phyloP scores from a whole-genome alignment of 2,113 vertebrate genomes.

The Hippocampus comes region DNA sequence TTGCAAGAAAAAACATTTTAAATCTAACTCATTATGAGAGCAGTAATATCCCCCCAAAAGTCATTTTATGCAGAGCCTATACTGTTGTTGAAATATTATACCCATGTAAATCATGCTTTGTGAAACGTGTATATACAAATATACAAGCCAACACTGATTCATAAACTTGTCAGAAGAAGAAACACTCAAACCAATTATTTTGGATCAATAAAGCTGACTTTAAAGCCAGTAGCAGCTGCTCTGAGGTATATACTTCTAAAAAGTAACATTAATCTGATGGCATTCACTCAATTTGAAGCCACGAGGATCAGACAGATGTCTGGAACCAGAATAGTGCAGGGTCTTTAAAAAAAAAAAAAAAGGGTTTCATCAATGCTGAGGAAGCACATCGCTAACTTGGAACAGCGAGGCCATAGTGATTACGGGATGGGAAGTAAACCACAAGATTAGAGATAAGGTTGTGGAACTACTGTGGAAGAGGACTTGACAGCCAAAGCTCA shows the following conservation, averaged over 20 bases:
- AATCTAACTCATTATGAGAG: no score
- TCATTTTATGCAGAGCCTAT: no score
- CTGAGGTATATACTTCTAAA: constrained; percentile 12
- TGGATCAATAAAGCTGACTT: constrained; percentile 16
- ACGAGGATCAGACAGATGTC: background rate
- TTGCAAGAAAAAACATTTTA: no score
- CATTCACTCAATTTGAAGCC: constrained; percentile 6
- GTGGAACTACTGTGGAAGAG: background rate
- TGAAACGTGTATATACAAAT: background rate
- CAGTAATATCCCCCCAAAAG: no score
- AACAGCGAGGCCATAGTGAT: background rate
- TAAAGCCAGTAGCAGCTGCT: constrained; percentile 15
- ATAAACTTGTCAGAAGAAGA: background rate
- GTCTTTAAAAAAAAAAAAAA: background rate
- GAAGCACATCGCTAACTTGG: background rate
- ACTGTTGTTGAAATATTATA: no score
- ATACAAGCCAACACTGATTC: background rate
- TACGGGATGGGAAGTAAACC: background rate
- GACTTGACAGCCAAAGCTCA: constrained; percentile 4
- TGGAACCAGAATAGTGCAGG: background rate
- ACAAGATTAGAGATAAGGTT: background rate
- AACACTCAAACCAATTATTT: background rate
- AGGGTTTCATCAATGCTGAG: background rate
- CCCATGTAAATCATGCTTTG: no score
- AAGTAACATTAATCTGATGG: constrained; percentile 24